phyloP scores from a whole-genome alignment of 2,113 vertebrate genomes.

The Columba janthina region DNA sequence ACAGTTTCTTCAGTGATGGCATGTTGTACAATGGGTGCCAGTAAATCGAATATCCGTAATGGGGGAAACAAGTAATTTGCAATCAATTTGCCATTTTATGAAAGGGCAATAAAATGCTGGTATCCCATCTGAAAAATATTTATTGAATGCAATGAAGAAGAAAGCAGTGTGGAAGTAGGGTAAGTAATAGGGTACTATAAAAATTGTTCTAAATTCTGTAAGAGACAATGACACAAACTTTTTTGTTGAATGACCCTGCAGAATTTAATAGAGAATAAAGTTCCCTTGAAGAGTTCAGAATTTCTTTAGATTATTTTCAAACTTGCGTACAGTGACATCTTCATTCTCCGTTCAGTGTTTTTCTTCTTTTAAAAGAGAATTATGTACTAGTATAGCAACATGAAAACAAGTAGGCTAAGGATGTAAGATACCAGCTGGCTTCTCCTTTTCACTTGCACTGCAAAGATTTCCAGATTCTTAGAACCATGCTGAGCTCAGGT shows the following conservation, averaged over 20 bases:
- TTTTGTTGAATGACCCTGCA: neutral
- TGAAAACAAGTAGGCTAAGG: neutral
- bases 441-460: neutral
- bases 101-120: neutral
- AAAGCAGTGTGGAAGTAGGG: neutral
- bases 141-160: neutral
- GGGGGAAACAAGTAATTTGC: neutral
- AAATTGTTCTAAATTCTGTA: neutral
- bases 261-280: neutral
- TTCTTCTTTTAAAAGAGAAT: neutral
- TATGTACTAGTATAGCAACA: neutral
- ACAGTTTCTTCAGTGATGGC: neutral
- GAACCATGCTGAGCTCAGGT: neutral
- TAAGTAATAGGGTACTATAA: neutral
- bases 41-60: neutral
- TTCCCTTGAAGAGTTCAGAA: neutral
- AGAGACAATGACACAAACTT: neutral
- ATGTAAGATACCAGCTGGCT: neutral
- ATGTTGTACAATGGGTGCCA: neutral
- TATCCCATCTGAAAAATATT: constrained; percentile 14
- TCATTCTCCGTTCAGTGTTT: neutral
- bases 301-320: neutral
- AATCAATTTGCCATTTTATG: neutral
- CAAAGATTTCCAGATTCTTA: neutral
- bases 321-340: neutral